Base-by-base conservation (phyloP, 1,140 invertebrate species). In the Drosophila obscura region DNA sequence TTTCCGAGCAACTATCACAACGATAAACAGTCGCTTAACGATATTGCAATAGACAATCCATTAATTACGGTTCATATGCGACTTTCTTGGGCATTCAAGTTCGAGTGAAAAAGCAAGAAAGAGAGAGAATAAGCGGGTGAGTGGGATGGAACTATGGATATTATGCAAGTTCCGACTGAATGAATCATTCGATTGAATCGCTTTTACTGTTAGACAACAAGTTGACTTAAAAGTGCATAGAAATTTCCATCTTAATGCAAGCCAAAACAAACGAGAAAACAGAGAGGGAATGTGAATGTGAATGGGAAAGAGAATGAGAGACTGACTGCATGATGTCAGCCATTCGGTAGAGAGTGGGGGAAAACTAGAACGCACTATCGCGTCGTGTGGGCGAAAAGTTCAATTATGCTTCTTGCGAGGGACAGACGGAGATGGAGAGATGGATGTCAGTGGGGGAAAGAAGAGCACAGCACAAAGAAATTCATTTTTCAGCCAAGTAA, bases 141-240 rank as follows among this genome's bases (percentile, higher is more conserved):
- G 15, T 57, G 28, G 16, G 24, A 51, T 59, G 16, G 9, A 51
- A 51, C 19, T 50, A 5, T 58, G 19, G 31, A 51, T 9, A 13
- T 49, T 45, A 57, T 31, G 41, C 24, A 26, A 44, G 35, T 48
- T 53, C 22, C 15, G 6, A 13, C 31, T 52, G 63, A 52, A 75
- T 79, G 52, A 73, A 62, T 78, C 68, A 49, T 61, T 55, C 57
- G 46, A 56, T 68, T 48, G 62, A 50, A 16, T 15, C 55, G 77
- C 43, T 49, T 69, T 75, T 63, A 84, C 77, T 73, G 81, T 80
- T 84, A 84, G 53, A 59, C 58, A 55, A 77, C 71, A 65, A 78
- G 73, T 81, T 77, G 68, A 87, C 81, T 77, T 85, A 66, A 81
- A 87, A 87, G 73, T 81, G 81, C 81, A 84, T 80, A 77, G 60